Percentiles rank a stretch among this genome's conserved stretches.
Evolutionary conservation across 2,888 invertebrate genomes (phyloP).

Genomic region (Drosophila sordidula): DNA sequence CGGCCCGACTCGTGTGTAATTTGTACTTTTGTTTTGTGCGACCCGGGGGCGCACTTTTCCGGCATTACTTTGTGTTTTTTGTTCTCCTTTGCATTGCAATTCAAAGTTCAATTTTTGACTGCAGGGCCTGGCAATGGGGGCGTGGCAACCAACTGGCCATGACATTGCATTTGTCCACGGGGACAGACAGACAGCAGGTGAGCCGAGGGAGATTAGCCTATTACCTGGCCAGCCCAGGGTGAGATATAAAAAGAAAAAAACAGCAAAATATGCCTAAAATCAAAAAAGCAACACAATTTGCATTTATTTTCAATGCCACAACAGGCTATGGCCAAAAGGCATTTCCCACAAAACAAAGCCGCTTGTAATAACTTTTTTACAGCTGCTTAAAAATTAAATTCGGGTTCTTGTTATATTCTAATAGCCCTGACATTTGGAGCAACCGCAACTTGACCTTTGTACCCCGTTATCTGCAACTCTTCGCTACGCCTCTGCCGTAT

Average conservation of each 20-base stretch:
- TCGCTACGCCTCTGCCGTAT: constrained; percentile 3
- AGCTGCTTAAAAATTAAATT: background rate
- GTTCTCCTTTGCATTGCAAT: constrained; percentile 9
- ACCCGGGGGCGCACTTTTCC: constrained; percentile 42
- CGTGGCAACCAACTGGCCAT: constrained; percentile 40
- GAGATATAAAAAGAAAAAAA: background rate
- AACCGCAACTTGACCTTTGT: background rate
- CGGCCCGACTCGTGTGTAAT: constrained; percentile 36
- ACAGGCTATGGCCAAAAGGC: background rate
- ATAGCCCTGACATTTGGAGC: background rate
- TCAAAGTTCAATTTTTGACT: constrained; percentile 35
- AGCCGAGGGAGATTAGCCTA: constrained; percentile 3
- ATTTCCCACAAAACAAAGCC: too few relatives aligned
- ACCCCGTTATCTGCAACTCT: too few relatives aligned
- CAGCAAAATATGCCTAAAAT: background rate
- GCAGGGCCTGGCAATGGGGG: constrained; percentile 15
- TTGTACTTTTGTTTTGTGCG: constrained; percentile 44
- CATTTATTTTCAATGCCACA: background rate
- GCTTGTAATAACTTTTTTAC: too few relatives aligned
- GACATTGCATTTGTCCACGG: constrained; percentile 20
- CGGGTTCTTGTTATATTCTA: too few relatives aligned
- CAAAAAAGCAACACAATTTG: background rate
- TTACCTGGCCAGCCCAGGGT: background rate
- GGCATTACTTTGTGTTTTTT: constrained; percentile 33
- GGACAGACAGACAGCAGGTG: constrained; percentile 16